phyloP scores from a whole-genome alignment of 2,113 vertebrate genomes.

The Chrysemys picta region DNA sequence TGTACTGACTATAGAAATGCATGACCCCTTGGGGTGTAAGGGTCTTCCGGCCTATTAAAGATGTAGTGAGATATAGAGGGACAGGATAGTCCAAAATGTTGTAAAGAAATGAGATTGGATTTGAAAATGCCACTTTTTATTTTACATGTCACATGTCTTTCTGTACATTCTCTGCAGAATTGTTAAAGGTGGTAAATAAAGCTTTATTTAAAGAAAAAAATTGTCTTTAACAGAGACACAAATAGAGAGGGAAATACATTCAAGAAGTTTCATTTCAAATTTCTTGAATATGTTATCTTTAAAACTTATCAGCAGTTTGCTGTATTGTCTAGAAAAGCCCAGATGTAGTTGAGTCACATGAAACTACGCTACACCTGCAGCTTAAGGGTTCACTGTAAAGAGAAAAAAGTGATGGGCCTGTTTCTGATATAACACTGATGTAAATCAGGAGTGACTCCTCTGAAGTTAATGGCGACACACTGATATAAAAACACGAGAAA shows the following conservation, averaged over 20 bases:
- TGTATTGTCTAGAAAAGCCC: not conserved
- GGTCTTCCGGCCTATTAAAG: not conserved
- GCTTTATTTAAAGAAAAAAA: not conserved
- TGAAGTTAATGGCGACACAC: not conserved
- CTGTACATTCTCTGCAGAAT: not conserved
- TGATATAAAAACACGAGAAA: not conserved
- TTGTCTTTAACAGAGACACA: not conserved
- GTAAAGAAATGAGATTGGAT: not conserved
- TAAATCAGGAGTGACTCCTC: not conserved
- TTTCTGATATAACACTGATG: not conserved
- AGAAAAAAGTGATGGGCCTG: not conserved
- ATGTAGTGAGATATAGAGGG: not conserved
- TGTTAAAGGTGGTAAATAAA: not conserved
- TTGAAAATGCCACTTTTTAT: not conserved
- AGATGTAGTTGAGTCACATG: not conserved
- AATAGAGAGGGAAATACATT: not conserved
- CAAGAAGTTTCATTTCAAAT: not conserved
- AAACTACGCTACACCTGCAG: not conserved
- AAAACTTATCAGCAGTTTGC: not conserved
- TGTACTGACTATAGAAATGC: not conserved
- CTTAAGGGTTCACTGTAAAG: not conserved
- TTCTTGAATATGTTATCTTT: not conserved
- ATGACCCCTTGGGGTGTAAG: not conserved
- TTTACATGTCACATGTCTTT: not conserved
- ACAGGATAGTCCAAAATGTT: not conserved